Conservation (phyloP, 2,888 invertebrate species). For the Callimorpha dominula region DNA sequence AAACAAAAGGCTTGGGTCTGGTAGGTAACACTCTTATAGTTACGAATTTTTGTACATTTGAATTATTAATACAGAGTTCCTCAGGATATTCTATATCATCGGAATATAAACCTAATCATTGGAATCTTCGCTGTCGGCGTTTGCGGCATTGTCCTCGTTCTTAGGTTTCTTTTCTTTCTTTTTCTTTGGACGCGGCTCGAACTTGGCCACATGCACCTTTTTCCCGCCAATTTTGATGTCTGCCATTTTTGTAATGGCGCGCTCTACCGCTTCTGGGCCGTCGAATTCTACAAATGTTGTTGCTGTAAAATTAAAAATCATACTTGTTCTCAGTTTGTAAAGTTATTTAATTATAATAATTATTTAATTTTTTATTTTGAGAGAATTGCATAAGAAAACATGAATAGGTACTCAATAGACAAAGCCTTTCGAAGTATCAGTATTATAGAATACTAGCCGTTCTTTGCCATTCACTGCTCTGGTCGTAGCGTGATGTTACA, state of each 20-base stretch:
- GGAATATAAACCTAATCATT: constrained; percentile 47
- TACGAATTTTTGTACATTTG: constrained; percentile 5
- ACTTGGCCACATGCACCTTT: constrained; percentile 67
- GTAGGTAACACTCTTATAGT: background rate
- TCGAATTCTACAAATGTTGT: constrained; percentile 77
- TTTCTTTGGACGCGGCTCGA: constrained; percentile 56
- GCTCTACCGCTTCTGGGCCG: constrained; percentile 68
- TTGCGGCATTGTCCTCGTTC: constrained; percentile 52
- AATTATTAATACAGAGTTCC: background rate
- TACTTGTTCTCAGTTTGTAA: no score
- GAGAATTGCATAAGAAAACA: no score
- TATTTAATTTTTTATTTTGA: background rate
- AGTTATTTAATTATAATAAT: constrained; percentile 1
- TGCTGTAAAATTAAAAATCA: no score
- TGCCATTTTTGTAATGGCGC: constrained; percentile 61
- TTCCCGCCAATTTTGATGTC: constrained; percentile 68
- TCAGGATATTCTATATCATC: background rate
- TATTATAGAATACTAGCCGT: no score
- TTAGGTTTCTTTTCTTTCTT: constrained; percentile 32
- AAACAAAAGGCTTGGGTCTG: background rate
- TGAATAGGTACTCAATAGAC: no score
- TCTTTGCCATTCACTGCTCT: no score
- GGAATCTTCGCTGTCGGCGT: constrained; percentile 60
- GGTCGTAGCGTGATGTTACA: no score
- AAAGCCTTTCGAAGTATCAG: no score